Evolutionary conservation across 2,113 vertebrate genomes (phyloP).

Genomic region (Elanoides forficatus): DNA sequence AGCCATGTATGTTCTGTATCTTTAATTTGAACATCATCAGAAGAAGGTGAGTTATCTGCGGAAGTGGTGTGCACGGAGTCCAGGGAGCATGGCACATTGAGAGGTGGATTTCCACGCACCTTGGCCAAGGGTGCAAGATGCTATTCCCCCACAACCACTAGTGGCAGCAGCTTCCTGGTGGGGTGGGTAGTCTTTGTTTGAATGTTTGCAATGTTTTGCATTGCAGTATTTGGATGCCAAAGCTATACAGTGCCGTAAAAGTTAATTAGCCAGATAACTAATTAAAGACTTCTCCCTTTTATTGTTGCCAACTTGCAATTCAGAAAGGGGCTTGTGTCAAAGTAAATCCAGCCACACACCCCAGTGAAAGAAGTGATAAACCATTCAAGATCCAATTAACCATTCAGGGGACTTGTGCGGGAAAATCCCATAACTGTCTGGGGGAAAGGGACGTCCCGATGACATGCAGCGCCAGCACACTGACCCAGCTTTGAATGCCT

Average conservation of each 20-base stretch:
- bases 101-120: not conserved
- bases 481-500: not conserved
- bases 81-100: not conserved
- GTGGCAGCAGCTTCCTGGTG: constrained; percentile 36
- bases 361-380: constrained; percentile 31
- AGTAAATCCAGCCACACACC: constrained; percentile 34
- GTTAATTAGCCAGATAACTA: constrained; percentile 60
- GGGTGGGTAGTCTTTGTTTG: not conserved
- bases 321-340: constrained; percentile 47
- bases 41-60: not conserved
- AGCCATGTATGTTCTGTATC: not conserved
- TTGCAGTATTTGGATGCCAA: constrained; percentile 56
- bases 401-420: not conserved
- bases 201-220: constrained; percentile 51
- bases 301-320: constrained; percentile 53
- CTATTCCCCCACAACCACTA: not conserved
- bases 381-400: not conserved
- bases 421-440: not conserved
- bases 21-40: not conserved
- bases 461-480: not conserved
- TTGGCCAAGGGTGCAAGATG: not conserved
- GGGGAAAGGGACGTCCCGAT: not conserved
- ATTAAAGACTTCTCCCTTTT: constrained; percentile 65
- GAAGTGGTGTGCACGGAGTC: not conserved
- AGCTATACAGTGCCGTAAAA: constrained; percentile 16